Base-by-base conservation (phyloP, 2,113 vertebrate species). In the Cepphus grylle region DNA sequence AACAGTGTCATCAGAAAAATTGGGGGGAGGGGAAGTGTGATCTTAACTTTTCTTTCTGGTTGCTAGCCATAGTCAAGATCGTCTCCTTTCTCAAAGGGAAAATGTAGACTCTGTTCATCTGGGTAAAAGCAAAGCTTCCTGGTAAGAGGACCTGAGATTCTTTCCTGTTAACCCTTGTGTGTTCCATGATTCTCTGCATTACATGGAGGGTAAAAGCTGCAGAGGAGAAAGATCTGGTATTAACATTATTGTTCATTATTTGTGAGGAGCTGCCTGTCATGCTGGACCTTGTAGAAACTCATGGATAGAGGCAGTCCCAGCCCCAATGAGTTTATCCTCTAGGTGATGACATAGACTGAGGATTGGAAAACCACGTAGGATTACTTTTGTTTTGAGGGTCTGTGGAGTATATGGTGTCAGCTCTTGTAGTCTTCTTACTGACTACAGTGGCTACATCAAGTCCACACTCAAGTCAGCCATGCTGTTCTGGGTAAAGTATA, bases 351-450 rank as follows among this genome's bases (percentile, higher is more conserved):
- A 21, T 1, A 53, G n/a, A 45, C 25, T 30, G 34, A 73, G 22
- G 7, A 71, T 6, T 0, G 0, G 42, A 53, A 92, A 86, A n/a
- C 15, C 23, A 9, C 0, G 1, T 2, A 40, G 66, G 26, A 66
- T 69, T 88, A 22, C 55, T 86, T 87, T n/a, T 26, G 30, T 17
- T 55, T 62, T 74, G 30, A 56, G 34, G 9, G 17, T 29, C 61
- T 4, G 2, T 25, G 49, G 30, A 52, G 16, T 32, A 55, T 8
- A 12, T 4, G 4, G 19, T 27, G 72, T n/a, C 29, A 27, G 40
- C 26, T 86, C 20, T 56, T 50, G 11, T 43, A 49, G 62, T 21
- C 38, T 55, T 52, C 12, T 53, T 32, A 43, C 11, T 62, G 42
- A 45, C 23, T 49, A 25, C 47, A 42, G 29, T 11, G 52, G 15